Evolutionary conservation across 2,113 vertebrate genomes (phyloP).

Genomic region (Bos javanicus): DNA sequence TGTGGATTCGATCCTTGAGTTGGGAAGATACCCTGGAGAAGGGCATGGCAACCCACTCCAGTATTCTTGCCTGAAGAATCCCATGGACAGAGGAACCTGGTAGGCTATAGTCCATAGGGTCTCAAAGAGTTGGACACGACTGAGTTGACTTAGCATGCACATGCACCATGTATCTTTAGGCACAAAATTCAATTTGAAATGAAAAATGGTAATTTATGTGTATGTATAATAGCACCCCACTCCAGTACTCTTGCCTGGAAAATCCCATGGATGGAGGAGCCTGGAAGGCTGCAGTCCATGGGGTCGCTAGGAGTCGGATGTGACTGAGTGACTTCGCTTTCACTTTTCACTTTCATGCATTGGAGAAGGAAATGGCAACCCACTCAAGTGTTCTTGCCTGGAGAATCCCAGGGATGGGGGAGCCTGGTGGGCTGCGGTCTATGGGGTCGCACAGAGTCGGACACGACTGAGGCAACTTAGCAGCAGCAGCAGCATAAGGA

Average conservation of each 20-base stretch:
- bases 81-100: not conserved
- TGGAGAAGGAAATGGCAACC: too few relatives aligned
- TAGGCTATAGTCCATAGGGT: not conserved
- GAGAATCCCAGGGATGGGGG: too few relatives aligned
- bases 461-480: too few relatives aligned
- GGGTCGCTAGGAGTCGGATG: too few relatives aligned
- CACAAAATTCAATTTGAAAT: conserved; percentile 1
- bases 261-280: too few relatives aligned
- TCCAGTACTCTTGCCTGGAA: too few relatives aligned
- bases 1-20: not conserved
- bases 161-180: not conserved
- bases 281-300: too few relatives aligned
- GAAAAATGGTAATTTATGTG: not conserved
- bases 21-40: not conserved
- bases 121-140: not conserved
- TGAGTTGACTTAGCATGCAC: not conserved
- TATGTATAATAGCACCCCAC: not conserved
- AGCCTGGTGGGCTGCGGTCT: too few relatives aligned
- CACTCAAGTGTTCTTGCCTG: too few relatives aligned
- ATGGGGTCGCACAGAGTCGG: too few relatives aligned
- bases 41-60: not conserved
- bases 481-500: not conserved
- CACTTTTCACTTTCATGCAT: too few relatives aligned
- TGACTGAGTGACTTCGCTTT: too few relatives aligned
- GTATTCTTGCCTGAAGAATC: not conserved